Base-by-base conservation (phyloP, 1,140 invertebrate genomes). In the Ostrea edulis region DNA sequence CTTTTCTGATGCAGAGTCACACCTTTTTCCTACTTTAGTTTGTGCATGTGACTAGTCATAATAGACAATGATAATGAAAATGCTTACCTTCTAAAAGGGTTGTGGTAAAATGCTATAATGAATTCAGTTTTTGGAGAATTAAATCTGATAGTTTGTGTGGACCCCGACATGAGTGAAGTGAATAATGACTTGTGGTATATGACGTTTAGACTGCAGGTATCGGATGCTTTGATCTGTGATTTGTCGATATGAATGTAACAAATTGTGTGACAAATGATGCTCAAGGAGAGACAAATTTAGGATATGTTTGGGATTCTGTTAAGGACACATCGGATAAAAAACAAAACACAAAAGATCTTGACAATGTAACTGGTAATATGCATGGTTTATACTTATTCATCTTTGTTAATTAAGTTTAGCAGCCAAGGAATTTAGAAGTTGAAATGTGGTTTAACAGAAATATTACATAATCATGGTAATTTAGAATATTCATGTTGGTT, bases 281-380 rank as follows among this genome's bases (percentile, higher is more conserved):
- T 29, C 11, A 35, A 14, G 68, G 68, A 25, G 68, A 77, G 29
- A 77, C 22, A 14, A 77, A 77, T 77, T 9, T 35, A 25, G 9
- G 22, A 77, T 77, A 29, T 77, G 68, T 77, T 77, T 17, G 25
- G 22, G 68, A 77, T 77, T 77, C 68, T 77, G 68, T 35, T 29
- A 22, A 77, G 29, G 68, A 11, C 11, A 25, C 29, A 2, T 9
- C 68, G 35, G 25, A 77, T 77, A 8, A 77, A 25, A 77, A 77
- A 77, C 25, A 77, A 35, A 4, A 22, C 7, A 11, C 68, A 35
- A 77, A 77, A 77, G 25, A 77, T 35, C 25, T 25, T 77, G 68
- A 29, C 9, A 77, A 11, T 22, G 68, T 7, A 4, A 2, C 68
- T 77, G 68, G 68, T 77, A 71, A 77, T 35, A 29, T 20, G 8